Conservation (phyloP, 2,113 vertebrate genomes). For the Platichthys stellatus region DNA sequence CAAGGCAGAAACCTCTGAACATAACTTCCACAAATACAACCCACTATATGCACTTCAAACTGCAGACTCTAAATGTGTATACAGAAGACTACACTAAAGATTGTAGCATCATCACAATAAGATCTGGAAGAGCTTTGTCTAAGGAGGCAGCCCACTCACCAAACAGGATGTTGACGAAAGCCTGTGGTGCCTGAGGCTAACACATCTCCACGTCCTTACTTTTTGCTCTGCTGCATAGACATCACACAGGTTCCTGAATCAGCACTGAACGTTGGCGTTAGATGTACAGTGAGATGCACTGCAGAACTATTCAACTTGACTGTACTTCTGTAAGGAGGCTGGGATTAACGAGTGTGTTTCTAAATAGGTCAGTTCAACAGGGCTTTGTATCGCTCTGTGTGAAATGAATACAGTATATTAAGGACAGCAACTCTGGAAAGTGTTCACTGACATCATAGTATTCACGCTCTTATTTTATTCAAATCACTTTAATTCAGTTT, state of each 20-base stretch:
- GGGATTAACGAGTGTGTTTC: neutral
- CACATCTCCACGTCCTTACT: conserved; percentile 27
- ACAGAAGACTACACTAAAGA: neutral
- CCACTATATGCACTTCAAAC: neutral
- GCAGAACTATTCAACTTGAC: neutral
- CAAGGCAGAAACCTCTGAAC: no score
- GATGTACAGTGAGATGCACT: conserved; percentile 2
- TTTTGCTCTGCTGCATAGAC: conserved; percentile 9
- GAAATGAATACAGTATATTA: neutral
- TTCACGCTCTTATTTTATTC: neutral
- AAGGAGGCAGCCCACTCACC: conserved; percentile 1
- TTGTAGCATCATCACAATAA: conserved; percentile 10
- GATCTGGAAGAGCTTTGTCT: conserved; percentile 29
- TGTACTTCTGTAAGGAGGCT: neutral
- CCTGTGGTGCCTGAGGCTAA: no score
- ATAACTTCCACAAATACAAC: neutral
- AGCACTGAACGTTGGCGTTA: neutral
- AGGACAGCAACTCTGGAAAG: no score
- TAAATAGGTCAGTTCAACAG: neutral
- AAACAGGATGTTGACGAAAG: conserved; percentile 35
- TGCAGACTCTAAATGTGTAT: conserved; percentile 1
- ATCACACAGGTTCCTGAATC: conserved; percentile 14
- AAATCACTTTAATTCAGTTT: neutral
- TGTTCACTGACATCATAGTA: no score
- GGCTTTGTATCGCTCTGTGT: neutral